A percentile compares a stretch with the other conserved stretches of the same genome.
These are phyloP conservation scores for Garrulus glandarius DNA, from an alignment of 2,797 vertebrate genomes.

Conservation along the genomic window DNA sequence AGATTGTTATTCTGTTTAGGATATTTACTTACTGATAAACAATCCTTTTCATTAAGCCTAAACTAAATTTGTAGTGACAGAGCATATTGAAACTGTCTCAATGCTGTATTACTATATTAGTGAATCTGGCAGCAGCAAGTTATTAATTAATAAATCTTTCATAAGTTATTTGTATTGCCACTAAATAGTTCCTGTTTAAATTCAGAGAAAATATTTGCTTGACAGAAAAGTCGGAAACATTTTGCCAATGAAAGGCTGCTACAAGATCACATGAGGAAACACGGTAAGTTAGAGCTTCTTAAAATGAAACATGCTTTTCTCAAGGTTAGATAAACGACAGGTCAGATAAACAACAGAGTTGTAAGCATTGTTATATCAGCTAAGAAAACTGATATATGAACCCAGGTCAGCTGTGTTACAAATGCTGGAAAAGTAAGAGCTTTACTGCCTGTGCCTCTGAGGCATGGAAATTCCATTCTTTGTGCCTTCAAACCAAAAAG, in stretches of 20 bases:
- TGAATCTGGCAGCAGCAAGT: background rate
- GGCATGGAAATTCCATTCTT: background rate
- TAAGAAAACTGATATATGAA: background rate
- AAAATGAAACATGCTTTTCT: background rate
- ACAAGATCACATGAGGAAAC: constrained; percentile 75
- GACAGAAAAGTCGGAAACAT: constrained; percentile 78
- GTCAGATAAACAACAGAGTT: background rate
- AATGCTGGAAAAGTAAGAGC: background rate
- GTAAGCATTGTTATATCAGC: background rate
- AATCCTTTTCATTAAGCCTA: background rate
- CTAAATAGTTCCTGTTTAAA: background rate
- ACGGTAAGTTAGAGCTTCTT: constrained; percentile 48
- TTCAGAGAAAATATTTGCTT: constrained; percentile 63
- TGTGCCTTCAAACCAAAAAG: background rate
- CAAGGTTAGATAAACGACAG: background rate
- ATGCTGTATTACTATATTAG: background rate
- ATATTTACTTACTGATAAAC: background rate
- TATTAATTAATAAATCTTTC: background rate
- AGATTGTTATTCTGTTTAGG: background rate
- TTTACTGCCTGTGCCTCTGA: background rate
- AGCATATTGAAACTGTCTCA: background rate
- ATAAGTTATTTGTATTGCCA: background rate
- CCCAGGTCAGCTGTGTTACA: background rate
- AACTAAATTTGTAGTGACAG: background rate
- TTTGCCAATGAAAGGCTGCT: constrained; percentile 81